phyloP scores from a whole-genome alignment of 2,888 invertebrate genomes.

The Amblyjoppa proteus region DNA sequence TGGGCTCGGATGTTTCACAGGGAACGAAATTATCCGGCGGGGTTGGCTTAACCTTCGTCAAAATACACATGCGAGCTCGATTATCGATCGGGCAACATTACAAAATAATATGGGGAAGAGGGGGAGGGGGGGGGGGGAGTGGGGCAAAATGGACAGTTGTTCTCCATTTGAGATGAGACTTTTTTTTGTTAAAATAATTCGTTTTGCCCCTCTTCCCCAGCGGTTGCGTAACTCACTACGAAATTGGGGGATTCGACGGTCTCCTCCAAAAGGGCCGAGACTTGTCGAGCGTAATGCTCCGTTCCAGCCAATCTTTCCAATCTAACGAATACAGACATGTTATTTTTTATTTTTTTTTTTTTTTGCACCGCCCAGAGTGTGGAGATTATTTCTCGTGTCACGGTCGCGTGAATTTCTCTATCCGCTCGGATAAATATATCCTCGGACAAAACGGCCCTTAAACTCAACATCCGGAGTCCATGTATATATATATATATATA shows the following conservation, averaged over 20 bases:
- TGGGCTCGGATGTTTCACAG: conserved; percentile 64
- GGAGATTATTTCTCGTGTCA: conserved; percentile 43
- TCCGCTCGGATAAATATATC: conserved; percentile 56
- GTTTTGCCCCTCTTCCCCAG: too few relatives aligned
- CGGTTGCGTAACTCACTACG: conserved; percentile 43
- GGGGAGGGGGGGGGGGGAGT: too few relatives aligned
- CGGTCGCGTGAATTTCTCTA: conserved; percentile 33
- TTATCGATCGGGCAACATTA: not conserved
- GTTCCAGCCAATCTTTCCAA: conserved; percentile 75
- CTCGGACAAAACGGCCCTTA: conserved; percentile 53
- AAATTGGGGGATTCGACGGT: conserved; percentile 78
- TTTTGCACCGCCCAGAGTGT: not conserved
- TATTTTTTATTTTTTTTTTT: conserved; percentile 6
- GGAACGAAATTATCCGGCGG: conserved; percentile 75
- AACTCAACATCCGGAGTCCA: conserved; percentile 62
- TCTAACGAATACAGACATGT: conserved; percentile 62
- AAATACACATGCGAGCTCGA: conserved; percentile 6
- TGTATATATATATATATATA: not conserved
- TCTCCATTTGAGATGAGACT: too few relatives aligned
- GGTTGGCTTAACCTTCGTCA: conserved; percentile 67
- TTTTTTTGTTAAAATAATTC: too few relatives aligned
- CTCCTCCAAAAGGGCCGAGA: conserved; percentile 76
- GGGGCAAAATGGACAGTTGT: too few relatives aligned
- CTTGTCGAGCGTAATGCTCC: conserved; percentile 75
- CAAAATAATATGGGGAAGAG: not conserved